phyloP scores from a whole-genome alignment of 1,140 invertebrate species.

The Lutraria rhynchaena region DNA sequence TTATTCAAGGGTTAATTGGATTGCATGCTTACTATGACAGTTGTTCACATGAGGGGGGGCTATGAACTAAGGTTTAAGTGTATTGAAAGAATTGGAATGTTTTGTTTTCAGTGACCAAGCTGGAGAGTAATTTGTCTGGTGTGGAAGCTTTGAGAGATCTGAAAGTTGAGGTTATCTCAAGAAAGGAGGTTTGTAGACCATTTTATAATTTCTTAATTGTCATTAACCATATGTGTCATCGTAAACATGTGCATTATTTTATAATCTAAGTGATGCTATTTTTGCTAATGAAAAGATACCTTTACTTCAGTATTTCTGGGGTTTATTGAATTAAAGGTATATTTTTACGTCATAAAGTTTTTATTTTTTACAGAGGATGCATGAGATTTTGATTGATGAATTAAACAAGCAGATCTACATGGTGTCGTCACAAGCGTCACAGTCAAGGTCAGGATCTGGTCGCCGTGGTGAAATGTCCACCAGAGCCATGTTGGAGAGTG shows the following conservation, averaged over 20 bases:
- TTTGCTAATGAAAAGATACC: too few relatives aligned
- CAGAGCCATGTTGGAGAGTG: constrained; percentile 29
- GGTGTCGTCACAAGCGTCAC: constrained; percentile 58
- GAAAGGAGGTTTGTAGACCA: constrained; percentile 85
- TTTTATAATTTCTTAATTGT: not conserved
- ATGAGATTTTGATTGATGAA: constrained; percentile 87
- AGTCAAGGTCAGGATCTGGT: constrained; percentile 40
- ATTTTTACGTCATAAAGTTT: not conserved
- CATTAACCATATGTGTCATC: not conserved
- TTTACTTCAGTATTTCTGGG: too few relatives aligned
- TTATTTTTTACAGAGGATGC: constrained; percentile 85
- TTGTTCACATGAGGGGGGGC: too few relatives aligned
- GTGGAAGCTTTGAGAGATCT: constrained; percentile 93
- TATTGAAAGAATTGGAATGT: too few relatives aligned
- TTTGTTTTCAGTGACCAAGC: constrained; percentile 82
- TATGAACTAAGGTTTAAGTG: too few relatives aligned
- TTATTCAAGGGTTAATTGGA: constrained; percentile 21
- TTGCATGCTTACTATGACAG: too few relatives aligned
- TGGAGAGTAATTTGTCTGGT: constrained; percentile 88
- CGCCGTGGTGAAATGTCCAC: constrained; percentile 25
- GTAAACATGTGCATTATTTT: too few relatives aligned
- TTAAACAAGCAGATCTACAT: constrained; percentile 89
- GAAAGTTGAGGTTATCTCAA: constrained; percentile 87
- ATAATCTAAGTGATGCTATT: too few relatives aligned
- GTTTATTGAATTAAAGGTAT: too few relatives aligned